Conservation (phyloP, 2,797 vertebrate species). For the Neosilurus hyrtlii region DNA sequence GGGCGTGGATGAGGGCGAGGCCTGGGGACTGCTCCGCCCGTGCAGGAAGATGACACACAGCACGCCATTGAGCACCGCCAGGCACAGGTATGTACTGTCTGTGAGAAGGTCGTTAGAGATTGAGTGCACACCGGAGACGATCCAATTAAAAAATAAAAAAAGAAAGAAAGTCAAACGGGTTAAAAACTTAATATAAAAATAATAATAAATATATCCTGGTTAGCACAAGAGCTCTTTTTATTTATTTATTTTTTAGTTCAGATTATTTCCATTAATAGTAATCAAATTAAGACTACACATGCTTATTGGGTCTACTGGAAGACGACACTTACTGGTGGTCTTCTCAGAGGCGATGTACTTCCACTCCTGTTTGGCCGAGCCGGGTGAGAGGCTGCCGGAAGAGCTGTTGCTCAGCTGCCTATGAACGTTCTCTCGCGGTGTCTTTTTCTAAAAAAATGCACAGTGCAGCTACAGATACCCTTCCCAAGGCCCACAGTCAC, state of each 20-base stretch:
- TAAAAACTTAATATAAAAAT: too few relatives aligned
- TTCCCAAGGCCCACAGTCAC: conserved; percentile 62
- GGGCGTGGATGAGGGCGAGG: conserved; percentile 90
- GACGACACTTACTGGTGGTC: conserved; percentile 85
- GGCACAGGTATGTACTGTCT: conserved; percentile 95
- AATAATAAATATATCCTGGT: neutral
- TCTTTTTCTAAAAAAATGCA: conserved; percentile 99
- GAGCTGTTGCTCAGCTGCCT: conserved; percentile 94
- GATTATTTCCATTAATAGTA: neutral
- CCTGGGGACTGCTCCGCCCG: conserved; percentile 92
- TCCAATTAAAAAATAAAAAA: too few relatives aligned
- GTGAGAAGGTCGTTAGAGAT: neutral
- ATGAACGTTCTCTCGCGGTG: conserved; percentile 91
- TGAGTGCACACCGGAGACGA: too few relatives aligned
- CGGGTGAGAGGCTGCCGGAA: conserved; percentile 88
- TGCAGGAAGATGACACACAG: conserved; percentile 96
- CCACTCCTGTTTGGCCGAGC: conserved; percentile 89
- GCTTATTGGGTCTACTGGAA: neutral
- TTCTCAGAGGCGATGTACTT: conserved; percentile 99
- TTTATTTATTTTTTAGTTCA: too few relatives aligned
- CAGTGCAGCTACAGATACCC: conserved; percentile 93
- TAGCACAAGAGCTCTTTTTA: too few relatives aligned
- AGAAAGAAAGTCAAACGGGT: too few relatives aligned
- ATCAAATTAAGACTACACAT: neutral
- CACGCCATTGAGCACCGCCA: conserved; percentile 91